Percentiles rank a stretch among this genome's conserved stretches.
Conservation (phyloP, 2,888 invertebrate genomes). For the Dendrolimus pini region DNA sequence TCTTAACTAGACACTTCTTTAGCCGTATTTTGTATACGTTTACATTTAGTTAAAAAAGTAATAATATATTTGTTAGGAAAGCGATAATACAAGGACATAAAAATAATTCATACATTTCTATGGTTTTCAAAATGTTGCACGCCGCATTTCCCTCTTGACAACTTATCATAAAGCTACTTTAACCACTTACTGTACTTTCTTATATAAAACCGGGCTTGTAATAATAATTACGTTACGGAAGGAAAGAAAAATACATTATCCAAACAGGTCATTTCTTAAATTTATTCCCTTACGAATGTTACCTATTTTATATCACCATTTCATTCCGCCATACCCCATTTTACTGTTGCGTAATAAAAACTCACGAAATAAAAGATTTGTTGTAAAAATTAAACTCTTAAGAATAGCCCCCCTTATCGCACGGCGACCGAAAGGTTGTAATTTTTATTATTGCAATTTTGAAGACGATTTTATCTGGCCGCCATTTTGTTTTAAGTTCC, state of each 20-base stretch:
- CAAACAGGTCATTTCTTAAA: constrained; percentile 21
- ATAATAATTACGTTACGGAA: no score
- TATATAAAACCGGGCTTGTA: no score
- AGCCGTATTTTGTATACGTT: no score
- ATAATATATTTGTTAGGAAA: no score
- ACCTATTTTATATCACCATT: constrained; percentile 52
- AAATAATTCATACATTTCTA: no score
- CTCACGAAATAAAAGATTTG: constrained; percentile 58
- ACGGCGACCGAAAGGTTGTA: constrained; percentile 43
- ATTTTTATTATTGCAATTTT: constrained; percentile 63
- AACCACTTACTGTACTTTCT: no score
- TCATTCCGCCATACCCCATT: constrained; percentile 49
- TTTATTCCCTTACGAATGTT: constrained; percentile 49
- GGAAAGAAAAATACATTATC: constrained; percentile 10
- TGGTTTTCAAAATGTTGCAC: no score
- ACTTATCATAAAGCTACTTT: no score
- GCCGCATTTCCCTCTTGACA: no score
- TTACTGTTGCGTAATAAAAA: constrained; percentile 56
- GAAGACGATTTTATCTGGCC: constrained; percentile 38
- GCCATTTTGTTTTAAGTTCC: constrained; percentile 55
- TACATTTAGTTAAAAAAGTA: no score
- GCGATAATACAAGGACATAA: no score
- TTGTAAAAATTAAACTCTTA: constrained; percentile 70
- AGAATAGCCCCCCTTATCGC: constrained; percentile 49
- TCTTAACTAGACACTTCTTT: no score